These are phyloP conservation scores for Remorina albescens DNA, from an alignment of 2,797 vertebrate species.

Conservation along the genomic window DNA sequence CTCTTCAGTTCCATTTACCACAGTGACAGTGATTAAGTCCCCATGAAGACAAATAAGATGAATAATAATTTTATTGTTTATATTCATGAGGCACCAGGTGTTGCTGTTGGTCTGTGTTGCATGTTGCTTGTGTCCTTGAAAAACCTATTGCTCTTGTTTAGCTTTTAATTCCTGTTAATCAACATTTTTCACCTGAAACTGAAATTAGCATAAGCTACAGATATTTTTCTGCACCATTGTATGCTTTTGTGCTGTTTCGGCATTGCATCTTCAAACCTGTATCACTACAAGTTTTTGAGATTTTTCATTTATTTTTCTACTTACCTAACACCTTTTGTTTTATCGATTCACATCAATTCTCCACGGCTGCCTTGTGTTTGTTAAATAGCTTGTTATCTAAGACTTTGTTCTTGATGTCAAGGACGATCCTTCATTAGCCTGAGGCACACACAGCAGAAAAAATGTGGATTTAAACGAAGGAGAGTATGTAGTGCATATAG, in stretches of 20 bases:
- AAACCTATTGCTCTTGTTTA: background rate
- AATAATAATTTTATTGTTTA: background rate
- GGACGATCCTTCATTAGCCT: conserved; percentile 32
- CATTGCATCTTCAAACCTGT: background rate
- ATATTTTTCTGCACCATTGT: background rate
- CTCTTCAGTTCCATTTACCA: background rate
- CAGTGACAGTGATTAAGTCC: background rate
- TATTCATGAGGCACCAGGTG: conserved; percentile 34
- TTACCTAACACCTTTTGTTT: background rate
- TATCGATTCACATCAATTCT: conserved; percentile 27
- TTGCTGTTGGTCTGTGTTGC: background rate
- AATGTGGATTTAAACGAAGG: conserved; percentile 35
- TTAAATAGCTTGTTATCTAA: conserved; percentile 43
- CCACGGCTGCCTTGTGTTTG: conserved; percentile 41
- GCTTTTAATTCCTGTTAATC: background rate
- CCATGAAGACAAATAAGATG: background rate
- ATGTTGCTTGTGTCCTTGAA: background rate
- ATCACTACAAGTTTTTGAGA: background rate
- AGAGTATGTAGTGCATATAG: background rate
- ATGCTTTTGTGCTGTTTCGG: background rate
- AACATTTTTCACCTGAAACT: background rate
- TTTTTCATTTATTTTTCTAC: background rate
- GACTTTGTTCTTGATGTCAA: conserved; percentile 30
- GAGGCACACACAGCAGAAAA: conserved; percentile 25
- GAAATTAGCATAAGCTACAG: background rate